Base-by-base conservation (phyloP, 2,888 invertebrate genomes). In the Pyrrhia umbra region DNA sequence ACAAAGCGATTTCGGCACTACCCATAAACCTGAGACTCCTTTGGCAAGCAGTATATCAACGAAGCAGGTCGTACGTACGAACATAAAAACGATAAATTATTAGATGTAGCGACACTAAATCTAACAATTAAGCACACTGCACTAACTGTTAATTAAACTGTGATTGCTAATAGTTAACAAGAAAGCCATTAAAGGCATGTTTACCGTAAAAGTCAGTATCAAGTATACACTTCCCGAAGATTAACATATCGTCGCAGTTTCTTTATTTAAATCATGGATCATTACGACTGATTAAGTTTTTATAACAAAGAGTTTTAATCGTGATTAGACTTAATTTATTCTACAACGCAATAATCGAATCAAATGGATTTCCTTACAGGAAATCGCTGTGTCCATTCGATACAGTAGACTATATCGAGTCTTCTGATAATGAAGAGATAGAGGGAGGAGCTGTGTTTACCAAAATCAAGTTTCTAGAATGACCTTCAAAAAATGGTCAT, bases 311-410 rank as follows among this genome's bases (percentile, higher is more conserved):
- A 57, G 55, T 47, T 39, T 5, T 61, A 55, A 50, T 10, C 5
- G 2, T 27, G 20, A 34, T 27, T 46, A 55, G 2, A 21, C 9
- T 13, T 64, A 55, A 72, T 69, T 74, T 55, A 69, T 69, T 55
- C 69, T n/a, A 20, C 6, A 64, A 52, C 6, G 30, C 37, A 43
- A 64, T 56, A 37, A 49, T 58, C 59, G 51, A 57, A n/a, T 57
- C 3, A 8, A 75, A 42, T 59, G 27, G 39, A 59, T 59, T 75
- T 72, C 70, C 72, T 59, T 25, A 4, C 16, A 75, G 58, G 51
- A 64, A 75, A 56, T 58, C 21, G 27, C 5, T 61, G 9, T 63
- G 18, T 15, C 57, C n/a, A 6, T 23, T 65, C n/a, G 23, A 39
- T n/a, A 30, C 23, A 15, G 18, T 6, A 20, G n/a, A n/a, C n/a